A percentile compares a stretch with the other conserved stretches of the same genome.
Conservation (phyloP, 1,140 invertebrate genomes). For the Hyles euphorbiae region DNA sequence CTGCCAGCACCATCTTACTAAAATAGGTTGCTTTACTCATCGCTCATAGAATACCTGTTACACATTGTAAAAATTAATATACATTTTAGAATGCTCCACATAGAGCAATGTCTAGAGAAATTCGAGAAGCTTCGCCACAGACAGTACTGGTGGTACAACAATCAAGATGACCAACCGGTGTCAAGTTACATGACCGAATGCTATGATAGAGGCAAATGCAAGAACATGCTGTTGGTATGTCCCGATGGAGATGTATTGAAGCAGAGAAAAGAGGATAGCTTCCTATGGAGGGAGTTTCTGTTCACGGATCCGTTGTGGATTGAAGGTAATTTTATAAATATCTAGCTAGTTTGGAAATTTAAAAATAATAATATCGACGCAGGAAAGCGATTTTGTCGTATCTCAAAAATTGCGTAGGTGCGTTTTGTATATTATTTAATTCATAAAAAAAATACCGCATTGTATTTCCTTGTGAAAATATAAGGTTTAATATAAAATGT, state of each 20-base stretch:
- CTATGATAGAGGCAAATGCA: constrained; percentile 49
- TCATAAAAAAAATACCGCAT: no score
- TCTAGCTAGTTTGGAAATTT: not conserved
- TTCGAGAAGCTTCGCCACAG: constrained; percentile 63
- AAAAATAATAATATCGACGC: no score
- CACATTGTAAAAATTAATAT: constrained; percentile 7
- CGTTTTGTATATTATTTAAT: no score
- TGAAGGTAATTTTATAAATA: constrained; percentile 38
- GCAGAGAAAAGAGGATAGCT: constrained; percentile 56
- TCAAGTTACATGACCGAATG: constrained; percentile 11
- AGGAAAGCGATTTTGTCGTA: no score
- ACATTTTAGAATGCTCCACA: constrained; percentile 55
- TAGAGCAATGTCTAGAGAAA: constrained; percentile 54
- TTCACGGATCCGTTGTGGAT: constrained; percentile 70
- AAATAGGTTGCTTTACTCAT: no score
- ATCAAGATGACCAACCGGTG: constrained; percentile 11
- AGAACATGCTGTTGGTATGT: constrained; percentile 60
- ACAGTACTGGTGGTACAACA: constrained; percentile 55
- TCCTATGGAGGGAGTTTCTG: constrained; percentile 68
- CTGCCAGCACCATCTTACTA: no score
- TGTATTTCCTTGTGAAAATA: no score
- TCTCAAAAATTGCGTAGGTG: no score
- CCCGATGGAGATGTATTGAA: constrained; percentile 59
- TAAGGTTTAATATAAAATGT: no score
- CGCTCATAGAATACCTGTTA: no score